phyloP scores from a whole-genome alignment of 2,113 vertebrate species.

The Nycticebus coucang region DNA sequence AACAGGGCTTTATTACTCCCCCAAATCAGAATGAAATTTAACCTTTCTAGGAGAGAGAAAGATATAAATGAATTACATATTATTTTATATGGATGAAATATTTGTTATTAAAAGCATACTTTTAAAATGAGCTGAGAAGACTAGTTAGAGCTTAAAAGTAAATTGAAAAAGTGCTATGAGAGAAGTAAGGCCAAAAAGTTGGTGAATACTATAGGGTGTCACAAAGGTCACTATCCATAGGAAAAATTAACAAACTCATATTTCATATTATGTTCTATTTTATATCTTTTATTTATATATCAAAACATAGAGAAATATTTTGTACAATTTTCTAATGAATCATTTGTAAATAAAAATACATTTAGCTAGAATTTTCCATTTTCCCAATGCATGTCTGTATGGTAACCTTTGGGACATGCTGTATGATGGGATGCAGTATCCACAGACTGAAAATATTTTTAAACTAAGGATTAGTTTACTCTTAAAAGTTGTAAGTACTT shows the following conservation, averaged over 20 bases:
- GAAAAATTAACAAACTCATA: too few relatives aligned
- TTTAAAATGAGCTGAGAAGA: background rate
- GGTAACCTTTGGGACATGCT: too few relatives aligned
- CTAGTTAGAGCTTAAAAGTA: background rate
- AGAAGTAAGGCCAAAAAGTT: background rate
- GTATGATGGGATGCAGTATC: background rate
- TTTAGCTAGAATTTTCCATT: too few relatives aligned
- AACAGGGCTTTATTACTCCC: background rate
- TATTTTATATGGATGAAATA: background rate
- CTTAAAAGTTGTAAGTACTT: background rate
- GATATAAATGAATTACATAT: background rate
- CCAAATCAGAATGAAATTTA: background rate
- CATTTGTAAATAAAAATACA: too few relatives aligned
- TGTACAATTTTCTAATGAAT: too few relatives aligned
- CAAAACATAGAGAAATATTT: too few relatives aligned
- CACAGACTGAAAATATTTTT: background rate
- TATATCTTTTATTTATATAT: too few relatives aligned
- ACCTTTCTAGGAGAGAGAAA: background rate
- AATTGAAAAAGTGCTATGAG: background rate
- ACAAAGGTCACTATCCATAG: too few relatives aligned
- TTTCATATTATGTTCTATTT: too few relatives aligned
- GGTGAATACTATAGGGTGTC: background rate
- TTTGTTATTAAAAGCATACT: background rate
- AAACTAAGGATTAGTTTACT: background rate
- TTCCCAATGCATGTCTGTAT: too few relatives aligned